These are phyloP conservation scores for Burhinus bistriatus DNA, from an alignment of 2,113 vertebrate genomes.

Conservation along the genomic window DNA sequence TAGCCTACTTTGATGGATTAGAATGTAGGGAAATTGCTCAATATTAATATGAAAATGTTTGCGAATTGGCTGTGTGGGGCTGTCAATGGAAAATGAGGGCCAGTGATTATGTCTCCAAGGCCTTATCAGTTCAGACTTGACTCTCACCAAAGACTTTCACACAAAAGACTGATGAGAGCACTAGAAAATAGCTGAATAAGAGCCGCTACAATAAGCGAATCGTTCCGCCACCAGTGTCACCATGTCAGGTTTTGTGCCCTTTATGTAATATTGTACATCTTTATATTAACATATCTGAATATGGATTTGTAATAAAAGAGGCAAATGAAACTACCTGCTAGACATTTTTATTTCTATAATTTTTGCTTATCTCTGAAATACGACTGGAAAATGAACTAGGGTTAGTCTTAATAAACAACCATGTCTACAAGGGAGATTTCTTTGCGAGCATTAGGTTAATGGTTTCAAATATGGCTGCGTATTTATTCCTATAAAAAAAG, in stretches of 20 bases:
- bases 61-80: slow-evolving; percentile 79
- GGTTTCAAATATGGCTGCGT: neutral
- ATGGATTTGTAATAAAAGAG: slow-evolving; percentile 77
- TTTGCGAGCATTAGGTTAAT: neutral
- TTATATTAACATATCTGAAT: slow-evolving; percentile 87
- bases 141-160: slow-evolving; percentile 77
- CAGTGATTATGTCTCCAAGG: slow-evolving; percentile 81
- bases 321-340: slow-evolving; percentile 65
- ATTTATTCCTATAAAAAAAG: slow-evolving; percentile 13
- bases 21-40: slow-evolving; percentile 96
- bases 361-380: slow-evolving; percentile 40
- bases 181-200: slow-evolving; percentile 71
- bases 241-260: slow-evolving; percentile 72
- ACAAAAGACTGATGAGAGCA: slow-evolving; percentile 84
- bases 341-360: slow-evolving; percentile 30
- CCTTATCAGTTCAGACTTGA: slow-evolving; percentile 80
- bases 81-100: slow-evolving; percentile 77
- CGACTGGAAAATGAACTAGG: neutral
- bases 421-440: neutral
- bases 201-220: slow-evolving; percentile 66
- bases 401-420: neutral
- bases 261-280: slow-evolving; percentile 87
- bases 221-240: slow-evolving; percentile 66
- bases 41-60: slow-evolving; percentile 99
- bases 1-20: slow-evolving; percentile 98